Percentiles rank a stretch among this genome's conserved stretches.
These are phyloP conservation scores for Hydriomena furcata DNA, from an alignment of 2,888 invertebrate species.

Conservation along the genomic window DNA sequence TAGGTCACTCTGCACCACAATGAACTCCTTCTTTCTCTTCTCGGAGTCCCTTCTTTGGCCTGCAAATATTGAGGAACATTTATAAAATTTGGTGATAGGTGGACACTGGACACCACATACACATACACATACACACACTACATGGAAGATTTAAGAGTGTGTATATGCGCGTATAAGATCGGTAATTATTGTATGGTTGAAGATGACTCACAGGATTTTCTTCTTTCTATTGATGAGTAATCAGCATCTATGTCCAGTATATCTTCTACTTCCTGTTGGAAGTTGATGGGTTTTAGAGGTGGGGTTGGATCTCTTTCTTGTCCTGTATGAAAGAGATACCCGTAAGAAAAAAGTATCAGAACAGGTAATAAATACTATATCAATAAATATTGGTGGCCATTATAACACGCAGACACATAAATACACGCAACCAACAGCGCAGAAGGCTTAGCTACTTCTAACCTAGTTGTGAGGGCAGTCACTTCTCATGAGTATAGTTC, in stretches of 20 bases:
- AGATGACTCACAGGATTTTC: constrained; percentile 64
- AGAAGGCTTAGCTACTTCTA: too few relatives aligned
- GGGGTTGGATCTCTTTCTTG: constrained; percentile 71
- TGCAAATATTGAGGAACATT: constrained; percentile 47
- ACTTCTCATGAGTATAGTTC: too few relatives aligned
- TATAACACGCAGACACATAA: too few relatives aligned
- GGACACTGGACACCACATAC: too few relatives aligned
- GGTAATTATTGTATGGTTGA: not conserved
- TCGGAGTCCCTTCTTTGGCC: constrained; percentile 79
- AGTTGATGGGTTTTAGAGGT: constrained; percentile 43
- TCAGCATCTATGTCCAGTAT: constrained; percentile 71
- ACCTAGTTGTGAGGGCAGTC: too few relatives aligned
- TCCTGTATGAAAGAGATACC: too few relatives aligned
- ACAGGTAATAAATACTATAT: too few relatives aligned
- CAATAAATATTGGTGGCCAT: too few relatives aligned
- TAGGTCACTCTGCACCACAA: constrained; percentile 86
- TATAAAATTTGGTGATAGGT: too few relatives aligned
- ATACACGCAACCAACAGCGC: too few relatives aligned
- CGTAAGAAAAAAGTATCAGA: too few relatives aligned
- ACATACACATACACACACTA: too few relatives aligned
- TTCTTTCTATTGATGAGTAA: constrained; percentile 68
- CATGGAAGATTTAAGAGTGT: constrained; percentile 2
- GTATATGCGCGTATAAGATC: not conserved
- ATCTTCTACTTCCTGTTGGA: constrained; percentile 73
- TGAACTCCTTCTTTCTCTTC: constrained; percentile 82